phyloP scores from a whole-genome alignment of 2,797 vertebrate species.

The Oryzias sinensis region DNA sequence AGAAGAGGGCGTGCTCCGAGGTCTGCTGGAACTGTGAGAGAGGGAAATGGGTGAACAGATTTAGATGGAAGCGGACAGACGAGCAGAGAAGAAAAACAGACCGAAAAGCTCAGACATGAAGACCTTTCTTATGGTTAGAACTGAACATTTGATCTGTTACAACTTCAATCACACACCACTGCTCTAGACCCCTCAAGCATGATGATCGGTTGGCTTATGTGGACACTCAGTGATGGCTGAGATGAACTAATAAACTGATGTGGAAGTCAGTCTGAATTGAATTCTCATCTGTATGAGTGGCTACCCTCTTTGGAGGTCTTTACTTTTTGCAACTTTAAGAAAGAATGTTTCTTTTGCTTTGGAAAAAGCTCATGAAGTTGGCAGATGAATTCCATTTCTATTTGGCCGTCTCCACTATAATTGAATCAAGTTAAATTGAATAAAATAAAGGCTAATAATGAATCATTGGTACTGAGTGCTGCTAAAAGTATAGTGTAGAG shows the following conservation, averaged over 20 bases:
- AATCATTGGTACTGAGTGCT: too few relatives aligned
- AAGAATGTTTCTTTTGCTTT: too few relatives aligned
- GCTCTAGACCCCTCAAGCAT: neutral
- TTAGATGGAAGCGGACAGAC: neutral
- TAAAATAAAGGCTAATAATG: too few relatives aligned
- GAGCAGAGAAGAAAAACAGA: neutral
- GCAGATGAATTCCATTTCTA: too few relatives aligned
- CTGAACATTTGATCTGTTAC: neutral
- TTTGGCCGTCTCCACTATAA: too few relatives aligned
- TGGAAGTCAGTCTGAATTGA: neutral
- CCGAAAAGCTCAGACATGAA: neutral
- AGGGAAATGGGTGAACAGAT: neutral
- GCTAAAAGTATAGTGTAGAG: too few relatives aligned
- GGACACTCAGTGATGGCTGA: neutral
- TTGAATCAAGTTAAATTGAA: too few relatives aligned
- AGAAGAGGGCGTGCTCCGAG: slow-evolving; percentile 96
- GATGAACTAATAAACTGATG: slow-evolving; percentile 1
- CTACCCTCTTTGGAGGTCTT: too few relatives aligned
- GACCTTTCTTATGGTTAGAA: neutral
- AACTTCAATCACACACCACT: neutral
- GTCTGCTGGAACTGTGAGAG: slow-evolving; percentile 92
- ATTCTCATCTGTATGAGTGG: too few relatives aligned
- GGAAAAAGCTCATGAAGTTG: too few relatives aligned
- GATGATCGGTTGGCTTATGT: neutral
- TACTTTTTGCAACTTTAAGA: too few relatives aligned